These are phyloP conservation scores for Ispidina picta DNA, from an alignment of 2,797 vertebrate genomes.

Conservation along the genomic window DNA sequence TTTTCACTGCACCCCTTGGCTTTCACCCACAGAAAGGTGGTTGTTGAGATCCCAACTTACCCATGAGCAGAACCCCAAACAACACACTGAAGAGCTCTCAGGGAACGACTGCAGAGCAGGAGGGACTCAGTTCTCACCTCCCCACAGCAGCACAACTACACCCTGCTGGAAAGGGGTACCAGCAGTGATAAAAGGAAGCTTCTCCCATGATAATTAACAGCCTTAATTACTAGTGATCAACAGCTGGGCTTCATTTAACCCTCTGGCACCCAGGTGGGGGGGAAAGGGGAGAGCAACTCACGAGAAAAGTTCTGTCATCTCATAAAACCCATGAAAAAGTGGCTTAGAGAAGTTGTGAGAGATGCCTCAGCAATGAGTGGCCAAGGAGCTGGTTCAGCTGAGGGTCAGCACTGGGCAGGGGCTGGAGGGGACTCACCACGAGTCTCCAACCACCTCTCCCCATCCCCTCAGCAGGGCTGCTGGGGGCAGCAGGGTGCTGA, in stretches of 20 bases:
- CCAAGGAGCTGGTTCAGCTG: not conserved
- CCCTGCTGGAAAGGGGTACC: not conserved
- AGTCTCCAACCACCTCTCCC: not conserved
- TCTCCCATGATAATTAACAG: not conserved
- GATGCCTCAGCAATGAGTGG: not conserved
- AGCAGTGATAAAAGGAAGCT: not conserved
- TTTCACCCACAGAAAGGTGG: rapidly evolving
- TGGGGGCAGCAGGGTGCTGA: not conserved
- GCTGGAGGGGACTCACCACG: not conserved
- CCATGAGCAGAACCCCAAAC: not conserved
- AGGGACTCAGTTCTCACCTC: rapidly evolving
- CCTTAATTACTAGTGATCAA: not conserved
- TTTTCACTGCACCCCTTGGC: not conserved
- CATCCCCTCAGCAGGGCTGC: rapidly evolving
- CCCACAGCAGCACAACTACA: not conserved
- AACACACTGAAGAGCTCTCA: rapidly evolving
- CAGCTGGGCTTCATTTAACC: not conserved
- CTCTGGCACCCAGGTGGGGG: not conserved
- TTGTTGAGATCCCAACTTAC: not conserved
- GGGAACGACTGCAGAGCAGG: rapidly evolving
- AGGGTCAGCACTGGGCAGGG: not conserved
- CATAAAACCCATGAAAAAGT: rapidly evolving
- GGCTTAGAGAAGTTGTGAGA: rapidly evolving
- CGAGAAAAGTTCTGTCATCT: rapidly evolving
- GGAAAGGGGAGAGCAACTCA: not conserved